These are phyloP conservation scores for Gambusia yucatana DNA, from an alignment of 2,797 vertebrate genomes.

Conservation along the genomic window DNA sequence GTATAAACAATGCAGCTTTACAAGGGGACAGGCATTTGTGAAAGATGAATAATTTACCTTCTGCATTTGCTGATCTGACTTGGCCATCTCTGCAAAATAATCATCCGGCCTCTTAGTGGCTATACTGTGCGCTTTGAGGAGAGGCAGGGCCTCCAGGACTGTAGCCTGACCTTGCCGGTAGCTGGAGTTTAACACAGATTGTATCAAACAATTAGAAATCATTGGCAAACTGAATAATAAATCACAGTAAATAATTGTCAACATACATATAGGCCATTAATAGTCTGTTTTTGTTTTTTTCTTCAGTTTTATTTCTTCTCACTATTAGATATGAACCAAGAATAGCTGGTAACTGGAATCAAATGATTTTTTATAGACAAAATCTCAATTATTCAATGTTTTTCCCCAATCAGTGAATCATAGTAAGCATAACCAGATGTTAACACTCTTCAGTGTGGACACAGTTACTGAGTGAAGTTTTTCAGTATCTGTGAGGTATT, in stretches of 20 bases:
- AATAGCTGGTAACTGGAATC: not conserved
- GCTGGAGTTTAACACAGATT: constrained; percentile 67
- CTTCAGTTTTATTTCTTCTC: not conserved
- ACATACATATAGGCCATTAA: not conserved
- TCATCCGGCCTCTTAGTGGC: constrained; percentile 92
- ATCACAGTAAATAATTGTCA: not conserved
- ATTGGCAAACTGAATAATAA: not conserved
- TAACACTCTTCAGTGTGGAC: not conserved
- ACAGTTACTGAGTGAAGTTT: not conserved
- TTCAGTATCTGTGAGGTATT: not conserved
- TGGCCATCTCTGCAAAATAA: constrained; percentile 99
- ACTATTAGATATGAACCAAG: not conserved
- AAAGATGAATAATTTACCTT: constrained; percentile 81
- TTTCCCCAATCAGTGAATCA: not conserved
- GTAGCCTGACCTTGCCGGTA: constrained; percentile 94
- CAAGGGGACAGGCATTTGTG: not conserved
- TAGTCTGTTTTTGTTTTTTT: not conserved
- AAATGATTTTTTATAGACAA: not conserved
- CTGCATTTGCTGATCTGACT: constrained; percentile 98
- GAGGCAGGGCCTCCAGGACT: constrained; percentile 88
- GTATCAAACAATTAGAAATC: not conserved
- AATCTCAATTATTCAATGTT: not conserved
- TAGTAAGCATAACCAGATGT: not conserved
- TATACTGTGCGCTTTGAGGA: constrained; percentile 83
- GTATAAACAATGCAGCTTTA: not conserved